These are phyloP conservation scores for Geococcyx californianus DNA, from an alignment of 2,113 vertebrate genomes.

Conservation along the genomic window DNA sequence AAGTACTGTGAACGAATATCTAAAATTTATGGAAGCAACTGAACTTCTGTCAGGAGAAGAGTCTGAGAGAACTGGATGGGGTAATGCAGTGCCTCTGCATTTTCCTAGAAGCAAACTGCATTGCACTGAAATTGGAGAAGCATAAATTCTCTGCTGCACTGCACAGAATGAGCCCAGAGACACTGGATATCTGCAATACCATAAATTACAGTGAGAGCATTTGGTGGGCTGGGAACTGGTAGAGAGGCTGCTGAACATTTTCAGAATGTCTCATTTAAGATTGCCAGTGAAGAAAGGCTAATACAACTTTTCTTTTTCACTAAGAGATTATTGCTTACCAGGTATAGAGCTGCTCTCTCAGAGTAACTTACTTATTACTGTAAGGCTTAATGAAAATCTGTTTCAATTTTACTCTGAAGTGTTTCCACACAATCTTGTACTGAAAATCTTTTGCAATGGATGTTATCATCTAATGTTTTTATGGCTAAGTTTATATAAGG, in stretches of 20 bases:
- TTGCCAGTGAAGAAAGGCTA: background rate
- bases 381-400: slow-evolving; percentile 4
- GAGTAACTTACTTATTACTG: background rate
- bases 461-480: background rate
- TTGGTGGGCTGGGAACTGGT: background rate
- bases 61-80: background rate
- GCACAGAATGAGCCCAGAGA: background rate
- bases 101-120: slow-evolving; percentile 14
- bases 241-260: background rate
- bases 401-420: background rate
- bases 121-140: slow-evolving; percentile 12
- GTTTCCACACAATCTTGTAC: background rate
- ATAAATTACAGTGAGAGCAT: background rate
- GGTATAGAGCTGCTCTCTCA: background rate
- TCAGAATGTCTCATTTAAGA: background rate
- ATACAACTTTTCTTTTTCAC: background rate
- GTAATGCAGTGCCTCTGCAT: background rate
- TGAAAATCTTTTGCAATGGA: background rate
- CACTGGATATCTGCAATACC: background rate
- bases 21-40: background rate
- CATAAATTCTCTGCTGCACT: background rate
- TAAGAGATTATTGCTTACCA: background rate
- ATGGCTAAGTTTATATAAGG: background rate
- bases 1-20: background rate
- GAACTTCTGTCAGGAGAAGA: background rate